Evolutionary conservation across 2,113 vertebrate species (phyloP), one percentile per base, ranked within the genome.

Genomic region (Lates calcarifer): DNA sequence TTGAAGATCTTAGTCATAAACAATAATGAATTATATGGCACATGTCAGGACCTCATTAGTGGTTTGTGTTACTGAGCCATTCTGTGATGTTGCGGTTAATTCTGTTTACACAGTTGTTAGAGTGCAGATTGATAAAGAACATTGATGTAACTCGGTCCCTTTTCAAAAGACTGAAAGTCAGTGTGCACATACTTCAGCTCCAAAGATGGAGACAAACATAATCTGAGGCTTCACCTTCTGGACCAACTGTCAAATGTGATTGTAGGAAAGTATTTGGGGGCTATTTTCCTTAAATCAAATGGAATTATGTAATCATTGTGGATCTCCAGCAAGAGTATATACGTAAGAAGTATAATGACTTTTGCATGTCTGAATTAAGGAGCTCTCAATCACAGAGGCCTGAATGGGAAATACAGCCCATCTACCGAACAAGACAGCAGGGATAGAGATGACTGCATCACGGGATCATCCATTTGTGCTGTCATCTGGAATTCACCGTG

Each of bases 361-460:
- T 91, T 76, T 90, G 83, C 89, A 91, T 91, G 92, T 87, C 84
- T 80, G 74, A 47, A 70, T 91, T 75, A 90, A 75, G 74, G 60
- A 88, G 71, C 72, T 78, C 53, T 87, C 84, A 45, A 67, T 58
- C 79, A 88, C 77, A 71, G 57, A 84, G 85, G 70, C 64, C 78
- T 81, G 79, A 80, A 81, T 70, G 79, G 65, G 80, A 89, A 89
- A 89, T 85, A 39, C 68, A 79, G 78, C 79, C 83, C 87, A 88
- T 93, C 75, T 87, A 68, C 86, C 86, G 81, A 90, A 84, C 82
- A 83, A 81, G 87, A 77, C 87, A 76, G 75, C 73, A 2, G 90
- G 83, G 86, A 87, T 80, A 67, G 62, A 91, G 85, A 83, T 91
- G 90, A 91, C 86, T 93, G 84, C 85, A 89, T 87, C 88, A 89